These are phyloP conservation scores for Cyprichromis sp. DNA, from an alignment of 2,113 vertebrate genomes.

Conservation along the genomic window DNA sequence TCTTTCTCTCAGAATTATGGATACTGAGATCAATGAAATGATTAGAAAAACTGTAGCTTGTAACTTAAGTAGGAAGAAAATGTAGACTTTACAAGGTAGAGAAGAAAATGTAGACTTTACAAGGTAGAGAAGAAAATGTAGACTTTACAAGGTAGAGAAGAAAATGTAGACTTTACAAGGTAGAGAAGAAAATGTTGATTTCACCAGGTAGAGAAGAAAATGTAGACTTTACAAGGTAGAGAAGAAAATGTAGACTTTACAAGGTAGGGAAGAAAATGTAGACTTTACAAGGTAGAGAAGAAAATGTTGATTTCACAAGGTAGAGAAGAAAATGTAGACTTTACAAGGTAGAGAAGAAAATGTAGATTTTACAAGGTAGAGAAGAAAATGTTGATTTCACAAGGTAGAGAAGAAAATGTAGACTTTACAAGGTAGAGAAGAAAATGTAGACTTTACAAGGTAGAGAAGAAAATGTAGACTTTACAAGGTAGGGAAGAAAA, in stretches of 20 bases:
- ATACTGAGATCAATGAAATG: too few relatives aligned
- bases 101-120: too few relatives aligned
- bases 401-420: fast-evolving
- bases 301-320: too few relatives aligned
- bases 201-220: fast-evolving
- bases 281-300: fast-evolving
- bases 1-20: too few relatives aligned
- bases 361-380: fast-evolving
- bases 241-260: too few relatives aligned
- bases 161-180: background rate
- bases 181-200: fast-evolving
- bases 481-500: fast-evolving
- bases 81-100: fast-evolving
- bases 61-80: too few relatives aligned
- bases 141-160: fast-evolving
- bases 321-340: fast-evolving
- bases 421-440: fast-evolving
- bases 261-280: fast-evolving
- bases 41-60: too few relatives aligned
- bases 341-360: fast-evolving
- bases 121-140: fast-evolving
- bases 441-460: background rate
- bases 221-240: fast-evolving
- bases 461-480: fast-evolving
- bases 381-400: too few relatives aligned